These are phyloP conservation scores for Oxystoma pomonae DNA, from an alignment of 2,888 invertebrate species.

Conservation along the genomic window DNA sequence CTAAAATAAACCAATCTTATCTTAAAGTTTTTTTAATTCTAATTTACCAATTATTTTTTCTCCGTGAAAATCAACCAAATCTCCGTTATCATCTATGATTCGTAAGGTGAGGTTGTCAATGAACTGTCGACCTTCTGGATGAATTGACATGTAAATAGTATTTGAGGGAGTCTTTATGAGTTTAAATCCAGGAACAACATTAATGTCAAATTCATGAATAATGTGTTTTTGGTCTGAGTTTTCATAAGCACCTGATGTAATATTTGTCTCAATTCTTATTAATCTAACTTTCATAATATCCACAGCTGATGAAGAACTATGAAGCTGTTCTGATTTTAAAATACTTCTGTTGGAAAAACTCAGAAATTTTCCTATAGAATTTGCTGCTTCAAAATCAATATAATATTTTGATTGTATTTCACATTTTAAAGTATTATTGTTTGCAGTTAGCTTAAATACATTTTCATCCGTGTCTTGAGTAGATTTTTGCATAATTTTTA, in stretches of 20 bases:
- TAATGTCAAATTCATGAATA: constrained; percentile 13
- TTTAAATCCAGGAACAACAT: constrained; percentile 20
- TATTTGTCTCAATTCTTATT: constrained; percentile 11
- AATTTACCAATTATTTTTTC: constrained; percentile 15
- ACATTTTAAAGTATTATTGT: constrained; percentile 13
- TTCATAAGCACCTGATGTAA: constrained; percentile 10
- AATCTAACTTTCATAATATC: constrained; percentile 16
- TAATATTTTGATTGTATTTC: constrained; percentile 3
- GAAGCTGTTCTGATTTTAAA: not conserved
- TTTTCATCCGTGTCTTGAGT: not conserved
- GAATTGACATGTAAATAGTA: constrained; percentile 12
- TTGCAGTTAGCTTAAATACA: not conserved
- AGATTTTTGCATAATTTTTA: not conserved
- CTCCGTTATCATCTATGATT: constrained; percentile 13
- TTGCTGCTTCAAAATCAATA: constrained; percentile 4
- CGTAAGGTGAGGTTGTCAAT: constrained; percentile 12
- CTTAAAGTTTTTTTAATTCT: constrained; percentile 11
- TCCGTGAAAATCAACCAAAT: constrained; percentile 8
- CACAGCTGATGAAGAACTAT: constrained; percentile 3
- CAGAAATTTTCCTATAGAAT: not conserved
- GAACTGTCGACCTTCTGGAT: constrained; percentile 10
- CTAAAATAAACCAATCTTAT: constrained; percentile 9
- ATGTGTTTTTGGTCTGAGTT: constrained; percentile 10
- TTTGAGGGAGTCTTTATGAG: constrained; percentile 11
- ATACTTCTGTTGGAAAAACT: not conserved